Evolutionary conservation across 2,113 vertebrate genomes (phyloP), one percentile per base, ranked within the genome.

Genomic region (Forbesichthys papilliferus): DNA sequence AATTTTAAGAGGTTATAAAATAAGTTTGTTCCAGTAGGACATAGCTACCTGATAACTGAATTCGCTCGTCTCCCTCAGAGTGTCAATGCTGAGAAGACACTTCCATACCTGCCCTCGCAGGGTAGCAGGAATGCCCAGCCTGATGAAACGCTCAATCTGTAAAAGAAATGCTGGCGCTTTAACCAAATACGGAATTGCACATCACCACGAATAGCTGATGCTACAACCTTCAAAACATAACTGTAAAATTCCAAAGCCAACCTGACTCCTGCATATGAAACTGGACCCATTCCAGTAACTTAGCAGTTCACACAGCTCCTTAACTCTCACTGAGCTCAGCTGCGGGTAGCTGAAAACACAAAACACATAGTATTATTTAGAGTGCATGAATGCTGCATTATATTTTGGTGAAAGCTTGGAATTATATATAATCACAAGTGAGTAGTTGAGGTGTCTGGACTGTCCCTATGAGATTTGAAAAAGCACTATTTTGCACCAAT

Each of bases 231-330:
- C 6, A 11, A 58, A 58, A 9, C 10, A 20, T 4, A 57, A 57
- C 16, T 16, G 27, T 27, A 42, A 42, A 42, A 42, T 42, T 6
- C 16, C 55, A n/a, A 54, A 56, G 54, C 64, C 81, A 51, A 92
- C 92, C 88, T 92, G 91, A 66, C 68, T 92, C 71, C 47, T 91
- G 82, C 91, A 92, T 71, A 92, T 84, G 12, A 91, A 91, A 57
- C 90, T 92, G 79, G 90, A 71, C 58, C 85, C 88, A 67, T 92
- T 92, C 90, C 92, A 93, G 71, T 91, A 92, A 78, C 89, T 92
- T 69, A 93, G 89, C 68, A 92, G 84, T 76, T 92, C 89, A 87
- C 91, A 91, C 62, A 93, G 79, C 68, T 93, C 87, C 48, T 90
- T 92, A 8, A 91, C 87, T 74, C 87, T 86, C 34, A 78, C 74